These are phyloP conservation scores for Melanotaenia pygmaea DNA, from an alignment of 2,797 vertebrate genomes.

Conservation along the genomic window DNA sequence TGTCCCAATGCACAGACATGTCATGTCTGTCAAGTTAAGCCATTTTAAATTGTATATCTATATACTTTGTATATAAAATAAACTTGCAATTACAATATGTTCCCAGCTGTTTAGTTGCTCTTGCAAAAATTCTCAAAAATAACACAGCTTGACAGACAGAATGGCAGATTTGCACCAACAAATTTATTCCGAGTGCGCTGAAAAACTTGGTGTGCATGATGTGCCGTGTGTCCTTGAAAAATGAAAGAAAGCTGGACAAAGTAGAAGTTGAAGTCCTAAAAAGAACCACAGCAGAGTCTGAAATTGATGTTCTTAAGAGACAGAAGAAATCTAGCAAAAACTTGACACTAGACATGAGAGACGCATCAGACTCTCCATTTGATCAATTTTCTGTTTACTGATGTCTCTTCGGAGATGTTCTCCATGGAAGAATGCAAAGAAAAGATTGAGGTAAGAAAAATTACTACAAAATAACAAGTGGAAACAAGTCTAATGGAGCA, in stretches of 20 bases:
- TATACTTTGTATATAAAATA: neutral
- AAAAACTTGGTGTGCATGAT: neutral
- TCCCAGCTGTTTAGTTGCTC: neutral
- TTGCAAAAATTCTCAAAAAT: neutral
- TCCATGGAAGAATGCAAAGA: neutral
- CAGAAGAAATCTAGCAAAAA: neutral
- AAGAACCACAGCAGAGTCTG: neutral
- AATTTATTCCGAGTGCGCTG: neutral
- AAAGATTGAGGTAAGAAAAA: neutral
- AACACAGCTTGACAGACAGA: neutral
- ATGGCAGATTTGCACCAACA: neutral
- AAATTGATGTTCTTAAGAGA: neutral
- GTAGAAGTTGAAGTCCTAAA: neutral
- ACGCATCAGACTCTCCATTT: neutral
- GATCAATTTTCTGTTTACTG: neutral
- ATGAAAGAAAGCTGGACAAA: neutral
- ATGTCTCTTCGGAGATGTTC: neutral
- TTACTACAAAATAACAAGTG: too few relatives aligned
- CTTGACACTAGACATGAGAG: neutral
- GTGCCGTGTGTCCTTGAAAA: neutral
- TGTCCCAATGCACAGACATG: too few relatives aligned
- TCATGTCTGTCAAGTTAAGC: neutral
- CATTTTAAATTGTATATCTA: neutral
- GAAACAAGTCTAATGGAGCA: too few relatives aligned
- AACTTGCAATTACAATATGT: neutral